Evolutionary conservation across 2,797 vertebrate genomes (phyloP).

Genomic region (Leucoraja ocellata): DNA sequence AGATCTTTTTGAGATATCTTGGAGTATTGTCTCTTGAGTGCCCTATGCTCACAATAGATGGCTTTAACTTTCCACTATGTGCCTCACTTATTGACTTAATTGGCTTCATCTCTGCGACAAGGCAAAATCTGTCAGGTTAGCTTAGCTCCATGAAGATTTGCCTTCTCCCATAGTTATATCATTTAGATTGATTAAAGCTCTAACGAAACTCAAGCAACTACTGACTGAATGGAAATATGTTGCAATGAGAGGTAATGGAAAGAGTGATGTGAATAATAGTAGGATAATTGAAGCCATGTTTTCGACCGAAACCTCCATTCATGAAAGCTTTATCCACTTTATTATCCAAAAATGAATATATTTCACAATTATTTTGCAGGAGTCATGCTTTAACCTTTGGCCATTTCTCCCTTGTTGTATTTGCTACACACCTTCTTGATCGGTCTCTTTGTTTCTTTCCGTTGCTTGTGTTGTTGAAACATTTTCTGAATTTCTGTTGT

Average conservation of each 20-base stretch:
- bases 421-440: not conserved
- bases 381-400: not conserved
- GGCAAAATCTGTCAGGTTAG: not conserved
- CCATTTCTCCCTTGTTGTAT: not conserved
- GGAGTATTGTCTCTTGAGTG: not conserved
- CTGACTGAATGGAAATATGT: not conserved
- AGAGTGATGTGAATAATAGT: not conserved
- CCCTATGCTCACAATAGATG: not conserved
- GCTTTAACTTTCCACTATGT: not conserved
- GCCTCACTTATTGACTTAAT: not conserved
- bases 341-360: too few species aligned
- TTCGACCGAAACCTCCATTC: not conserved
- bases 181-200: not conserved
- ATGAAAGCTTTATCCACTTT: not conserved
- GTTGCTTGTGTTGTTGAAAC: too few species aligned
- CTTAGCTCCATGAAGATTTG: not conserved
- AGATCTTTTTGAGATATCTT: not conserved
- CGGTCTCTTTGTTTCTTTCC: not conserved
- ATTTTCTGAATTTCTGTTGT: too few species aligned
- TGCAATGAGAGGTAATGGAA: not conserved
- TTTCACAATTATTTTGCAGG: not conserved
- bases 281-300: not conserved
- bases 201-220: not conserved
- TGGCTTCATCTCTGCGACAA: not conserved
- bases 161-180: not conserved